A percentile compares a stretch with the other conserved stretches of the same genome.
These are phyloP conservation scores for Brachionus paranguensis DNA, from an alignment of 1,140 invertebrate genomes.

Conservation along the genomic window DNA sequence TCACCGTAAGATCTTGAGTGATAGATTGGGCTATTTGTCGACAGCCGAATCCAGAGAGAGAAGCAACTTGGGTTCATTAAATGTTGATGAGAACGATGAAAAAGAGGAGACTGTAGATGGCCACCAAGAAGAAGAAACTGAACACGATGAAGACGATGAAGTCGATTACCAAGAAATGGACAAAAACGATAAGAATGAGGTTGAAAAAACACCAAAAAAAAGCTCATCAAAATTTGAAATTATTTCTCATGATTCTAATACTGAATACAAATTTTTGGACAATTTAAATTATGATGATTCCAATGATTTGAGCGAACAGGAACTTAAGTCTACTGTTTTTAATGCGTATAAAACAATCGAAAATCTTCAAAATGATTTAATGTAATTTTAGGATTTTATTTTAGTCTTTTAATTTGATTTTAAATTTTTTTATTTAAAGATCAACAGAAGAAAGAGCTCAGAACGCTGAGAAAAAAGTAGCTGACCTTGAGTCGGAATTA, in stretches of 20 bases:
- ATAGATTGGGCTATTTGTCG: neutral
- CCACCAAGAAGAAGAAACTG: neutral
- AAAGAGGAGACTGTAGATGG: neutral
- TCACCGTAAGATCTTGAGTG: neutral
- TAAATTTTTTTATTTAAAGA: neutral
- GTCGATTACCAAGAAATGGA: neutral
- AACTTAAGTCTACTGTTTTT: conserved; percentile 24
- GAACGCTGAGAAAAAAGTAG: neutral
- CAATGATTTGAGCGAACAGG: conserved; percentile 31
- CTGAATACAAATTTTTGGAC: conserved; percentile 11
- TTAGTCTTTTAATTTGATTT: neutral
- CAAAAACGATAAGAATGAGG: neutral
- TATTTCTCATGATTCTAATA: conserved; percentile 18
- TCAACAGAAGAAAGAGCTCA: conserved; percentile 34
- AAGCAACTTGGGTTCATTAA: neutral
- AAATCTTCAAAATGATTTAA: conserved; percentile 28
- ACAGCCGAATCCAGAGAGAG: neutral
- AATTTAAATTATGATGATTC: conserved; percentile 1
- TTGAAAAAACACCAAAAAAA: neutral
- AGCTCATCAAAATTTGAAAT: neutral
- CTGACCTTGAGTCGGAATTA: conserved; percentile 21
- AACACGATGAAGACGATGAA: neutral
- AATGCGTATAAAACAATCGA: conserved; percentile 11
- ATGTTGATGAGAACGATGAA: neutral
- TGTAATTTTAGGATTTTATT: neutral